Conservation (phyloP, 1,140 invertebrate species). For the Diuraphis noxia region DNA sequence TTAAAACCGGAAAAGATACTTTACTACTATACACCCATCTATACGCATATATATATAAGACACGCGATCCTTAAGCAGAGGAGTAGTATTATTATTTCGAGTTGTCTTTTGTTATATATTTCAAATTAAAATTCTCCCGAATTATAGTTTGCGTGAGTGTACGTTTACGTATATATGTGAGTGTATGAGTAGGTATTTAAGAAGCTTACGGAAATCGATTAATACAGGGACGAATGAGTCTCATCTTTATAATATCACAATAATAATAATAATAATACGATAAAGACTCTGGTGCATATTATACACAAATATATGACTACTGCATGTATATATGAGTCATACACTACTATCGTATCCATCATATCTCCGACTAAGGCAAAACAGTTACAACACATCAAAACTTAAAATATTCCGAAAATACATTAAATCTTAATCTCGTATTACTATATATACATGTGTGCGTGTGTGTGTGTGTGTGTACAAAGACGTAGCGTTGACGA, state of each 20-base stretch:
- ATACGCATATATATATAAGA: not conserved
- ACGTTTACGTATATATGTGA: no score
- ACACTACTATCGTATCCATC: not conserved
- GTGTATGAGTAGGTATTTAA: not conserved
- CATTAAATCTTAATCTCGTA: not conserved
- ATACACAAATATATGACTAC: no score
- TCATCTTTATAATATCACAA: not conserved
- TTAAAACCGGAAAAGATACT: conserved; percentile 43
- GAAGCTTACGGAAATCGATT: not conserved
- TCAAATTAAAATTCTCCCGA: conserved; percentile 7
- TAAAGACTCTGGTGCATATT: not conserved
- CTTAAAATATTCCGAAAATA: not conserved
- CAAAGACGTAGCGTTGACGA: not conserved
- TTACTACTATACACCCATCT: no score
- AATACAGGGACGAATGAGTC: not conserved
- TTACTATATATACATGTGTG: not conserved
- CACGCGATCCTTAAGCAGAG: not conserved
- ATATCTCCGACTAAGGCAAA: not conserved
- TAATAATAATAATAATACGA: not conserved
- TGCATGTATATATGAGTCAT: no score
- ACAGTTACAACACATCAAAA: not conserved
- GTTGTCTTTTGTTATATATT: conserved; percentile 29
- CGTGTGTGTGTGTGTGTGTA: not conserved
- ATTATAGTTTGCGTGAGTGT: not conserved
- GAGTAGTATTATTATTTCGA: not conserved